Evolutionary conservation across 2,797 vertebrate genomes (phyloP).

Genomic region (Perdix hodgsoniae): DNA sequence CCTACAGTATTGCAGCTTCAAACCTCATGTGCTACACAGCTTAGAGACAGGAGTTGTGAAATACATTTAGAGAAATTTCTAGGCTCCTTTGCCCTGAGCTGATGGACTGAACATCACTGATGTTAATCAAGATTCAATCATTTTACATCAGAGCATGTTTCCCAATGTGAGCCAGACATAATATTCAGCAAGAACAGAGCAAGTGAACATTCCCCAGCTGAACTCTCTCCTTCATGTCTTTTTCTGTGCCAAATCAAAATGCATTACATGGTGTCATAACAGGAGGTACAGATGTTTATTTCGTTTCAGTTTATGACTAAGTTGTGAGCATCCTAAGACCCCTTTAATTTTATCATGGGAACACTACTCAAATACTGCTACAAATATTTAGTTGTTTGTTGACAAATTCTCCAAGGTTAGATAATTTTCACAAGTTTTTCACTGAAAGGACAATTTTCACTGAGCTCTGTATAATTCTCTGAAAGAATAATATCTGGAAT

Average conservation of each 20-base stretch:
- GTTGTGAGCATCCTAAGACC: not conserved
- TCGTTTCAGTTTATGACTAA: not conserved
- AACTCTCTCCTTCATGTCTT: not conserved
- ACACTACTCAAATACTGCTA: not conserved
- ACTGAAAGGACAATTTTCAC: not conserved
- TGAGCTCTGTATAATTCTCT: not conserved
- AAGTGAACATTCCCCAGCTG: fast-evolving
- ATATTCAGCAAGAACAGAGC: not conserved
- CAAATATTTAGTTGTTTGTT: not conserved
- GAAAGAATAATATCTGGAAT: not conserved
- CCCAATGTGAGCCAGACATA: not conserved
- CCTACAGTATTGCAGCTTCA: not conserved
- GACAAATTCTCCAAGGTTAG: not conserved
- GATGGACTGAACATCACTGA: not conserved
- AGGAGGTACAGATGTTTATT: not conserved
- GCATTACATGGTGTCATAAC: not conserved
- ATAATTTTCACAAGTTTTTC: not conserved
- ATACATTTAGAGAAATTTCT: not conserved
- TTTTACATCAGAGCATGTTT: not conserved
- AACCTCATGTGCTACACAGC: not conserved
- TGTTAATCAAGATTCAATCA: not conserved
- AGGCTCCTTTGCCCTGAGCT: not conserved
- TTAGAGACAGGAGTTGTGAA: not conserved
- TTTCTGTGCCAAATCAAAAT: not conserved
- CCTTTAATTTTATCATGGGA: not conserved